Percentiles rank a stretch among this genome's conserved stretches.
Evolutionary conservation across 2,888 invertebrate species (phyloP).

Genomic region (Uropetala carovei): DNA sequence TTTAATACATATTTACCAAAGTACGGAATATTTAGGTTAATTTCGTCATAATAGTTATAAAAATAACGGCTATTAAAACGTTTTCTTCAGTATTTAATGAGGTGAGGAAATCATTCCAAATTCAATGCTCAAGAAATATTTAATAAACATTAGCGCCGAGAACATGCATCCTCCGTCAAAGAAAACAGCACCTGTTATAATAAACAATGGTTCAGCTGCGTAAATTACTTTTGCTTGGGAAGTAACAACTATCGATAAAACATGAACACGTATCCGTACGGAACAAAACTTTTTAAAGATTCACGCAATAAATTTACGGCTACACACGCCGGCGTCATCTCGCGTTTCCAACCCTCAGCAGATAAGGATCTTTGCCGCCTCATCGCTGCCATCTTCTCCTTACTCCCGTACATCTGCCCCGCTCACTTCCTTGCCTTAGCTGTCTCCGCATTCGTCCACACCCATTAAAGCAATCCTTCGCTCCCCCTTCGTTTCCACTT

Average conservation of each 20-base stretch:
- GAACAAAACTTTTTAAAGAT: neutral
- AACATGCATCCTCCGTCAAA: neutral
- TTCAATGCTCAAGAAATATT: neutral
- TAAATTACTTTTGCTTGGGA: neutral
- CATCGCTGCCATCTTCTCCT: neutral
- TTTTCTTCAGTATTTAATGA: no score
- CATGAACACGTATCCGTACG: neutral
- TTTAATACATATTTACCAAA: no score
- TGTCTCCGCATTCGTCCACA: neutral
- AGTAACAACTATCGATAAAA: neutral
- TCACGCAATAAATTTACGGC: slow-evolving; percentile 1
- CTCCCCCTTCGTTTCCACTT: no score
- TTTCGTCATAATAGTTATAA: no score
- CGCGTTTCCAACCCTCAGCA: neutral
- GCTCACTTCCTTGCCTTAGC: neutral
- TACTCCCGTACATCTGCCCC: neutral
- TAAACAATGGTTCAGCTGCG: neutral
- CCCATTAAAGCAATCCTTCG: neutral
- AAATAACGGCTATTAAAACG: no score
- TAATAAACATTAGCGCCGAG: neutral
- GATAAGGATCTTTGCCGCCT: slow-evolving; percentile 11
- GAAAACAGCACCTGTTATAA: neutral
- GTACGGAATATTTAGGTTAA: no score
- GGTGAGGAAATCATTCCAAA: neutral
- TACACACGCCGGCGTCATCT: neutral